phyloP scores from a whole-genome alignment of 2,888 invertebrate species.

The Pelosia muscerda region DNA sequence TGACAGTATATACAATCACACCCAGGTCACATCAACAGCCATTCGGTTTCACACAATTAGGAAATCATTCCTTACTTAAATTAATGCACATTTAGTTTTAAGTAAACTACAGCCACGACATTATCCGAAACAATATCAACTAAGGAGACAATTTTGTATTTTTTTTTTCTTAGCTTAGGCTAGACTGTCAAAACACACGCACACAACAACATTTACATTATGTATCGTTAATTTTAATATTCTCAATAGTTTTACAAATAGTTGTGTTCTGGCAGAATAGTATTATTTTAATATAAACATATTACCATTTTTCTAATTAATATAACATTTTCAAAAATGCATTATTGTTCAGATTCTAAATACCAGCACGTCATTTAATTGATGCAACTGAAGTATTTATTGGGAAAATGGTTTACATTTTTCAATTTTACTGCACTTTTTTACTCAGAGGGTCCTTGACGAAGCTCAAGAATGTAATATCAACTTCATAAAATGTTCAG shows the following conservation, averaged over 20 bases:
- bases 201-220: slow-evolving; percentile 50
- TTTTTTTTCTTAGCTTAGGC: slow-evolving; percentile 84
- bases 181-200: slow-evolving; percentile 83
- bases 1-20: slow-evolving; percentile 75
- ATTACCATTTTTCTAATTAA: slow-evolving; percentile 70
- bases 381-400: slow-evolving; percentile 44
- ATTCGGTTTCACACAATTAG: slow-evolving; percentile 67
- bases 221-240: slow-evolving; percentile 32
- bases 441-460: slow-evolving; percentile 80
- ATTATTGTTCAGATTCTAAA: neutral
- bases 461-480: slow-evolving; percentile 46
- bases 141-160: slow-evolving; percentile 69
- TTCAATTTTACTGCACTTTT: slow-evolving; percentile 84
- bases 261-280: slow-evolving; percentile 83
- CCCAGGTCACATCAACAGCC: slow-evolving; percentile 86
- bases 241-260: slow-evolving; percentile 48
- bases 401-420: slow-evolving; percentile 74
- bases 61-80: slow-evolving; percentile 64
- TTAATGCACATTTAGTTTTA: slow-evolving; percentile 71
- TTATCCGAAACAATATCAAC: slow-evolving; percentile 55
- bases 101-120: slow-evolving; percentile 56
- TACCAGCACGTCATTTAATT: neutral
- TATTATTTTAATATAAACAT: slow-evolving; percentile 70
- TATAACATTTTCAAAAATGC: slow-evolving; percentile 21
- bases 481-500: slow-evolving; percentile 36